Conservation (phyloP, 2,113 vertebrate genomes). For the Lontra canadensis region DNA sequence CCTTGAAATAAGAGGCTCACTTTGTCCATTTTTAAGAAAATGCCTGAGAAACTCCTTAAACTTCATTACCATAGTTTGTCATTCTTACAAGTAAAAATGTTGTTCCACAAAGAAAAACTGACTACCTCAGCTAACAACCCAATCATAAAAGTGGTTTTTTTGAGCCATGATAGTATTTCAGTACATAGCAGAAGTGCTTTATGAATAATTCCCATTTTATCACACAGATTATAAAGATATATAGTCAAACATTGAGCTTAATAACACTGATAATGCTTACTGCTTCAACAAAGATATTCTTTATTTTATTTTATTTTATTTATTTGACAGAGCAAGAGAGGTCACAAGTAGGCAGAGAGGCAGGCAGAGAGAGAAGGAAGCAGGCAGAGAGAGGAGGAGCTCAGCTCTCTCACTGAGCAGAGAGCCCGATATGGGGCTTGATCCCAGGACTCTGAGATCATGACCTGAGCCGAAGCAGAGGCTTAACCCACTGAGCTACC, state of each 20-base stretch:
- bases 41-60: not conserved
- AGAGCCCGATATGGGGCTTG: too few relatives aligned
- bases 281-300: not conserved
- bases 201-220: not conserved
- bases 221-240: not conserved
- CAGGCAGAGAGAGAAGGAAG: too few relatives aligned
- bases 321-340: too few relatives aligned
- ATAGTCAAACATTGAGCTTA: not conserved
- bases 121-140: not conserved
- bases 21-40: slow-evolving; percentile 24
- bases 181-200: not conserved
- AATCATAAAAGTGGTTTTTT: not conserved
- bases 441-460: too few relatives aligned
- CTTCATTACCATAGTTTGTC: not conserved
- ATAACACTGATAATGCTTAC: not conserved
- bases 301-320: too few relatives aligned
- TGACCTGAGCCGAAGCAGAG: too few relatives aligned
- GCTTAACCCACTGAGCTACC: too few relatives aligned
- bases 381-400: too few relatives aligned
- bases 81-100: slow-evolving; percentile 7
- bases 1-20: not conserved
- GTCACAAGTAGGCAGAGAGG: too few relatives aligned
- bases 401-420: too few relatives aligned
- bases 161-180: not conserved
- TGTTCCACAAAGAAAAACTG: not conserved